phyloP scores from a whole-genome alignment of 2,797 vertebrate species.

The Acanthornis magna region DNA sequence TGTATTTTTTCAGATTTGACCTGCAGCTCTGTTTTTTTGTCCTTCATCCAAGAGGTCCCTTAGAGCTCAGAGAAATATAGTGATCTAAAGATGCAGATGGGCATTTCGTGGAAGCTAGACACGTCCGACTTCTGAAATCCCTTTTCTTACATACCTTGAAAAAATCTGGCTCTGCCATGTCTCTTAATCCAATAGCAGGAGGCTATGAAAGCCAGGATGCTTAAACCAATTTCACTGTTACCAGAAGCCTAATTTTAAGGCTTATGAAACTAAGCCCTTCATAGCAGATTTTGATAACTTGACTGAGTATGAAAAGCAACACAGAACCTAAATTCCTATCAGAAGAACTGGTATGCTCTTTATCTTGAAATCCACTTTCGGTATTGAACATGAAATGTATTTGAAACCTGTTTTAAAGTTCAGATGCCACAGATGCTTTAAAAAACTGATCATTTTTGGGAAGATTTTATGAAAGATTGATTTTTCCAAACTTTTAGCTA shows the following conservation, averaged over 20 bases:
- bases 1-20: neutral
- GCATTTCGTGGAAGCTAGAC: neutral
- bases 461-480: neutral
- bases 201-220: neutral
- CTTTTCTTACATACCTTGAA: neutral
- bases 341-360: neutral
- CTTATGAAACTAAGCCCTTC: neutral
- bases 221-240: neutral
- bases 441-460: neutral
- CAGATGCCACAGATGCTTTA: neutral
- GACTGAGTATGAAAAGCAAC: neutral
- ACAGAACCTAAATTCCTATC: neutral
- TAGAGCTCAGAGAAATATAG: neutral
- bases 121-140: neutral
- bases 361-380: neutral
- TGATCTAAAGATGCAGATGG: neutral
- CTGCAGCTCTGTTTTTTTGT: neutral
- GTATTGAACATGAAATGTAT: neutral
- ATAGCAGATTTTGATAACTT: neutral
- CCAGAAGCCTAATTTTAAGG: neutral
- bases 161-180: neutral
- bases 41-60: neutral
- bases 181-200: neutral
- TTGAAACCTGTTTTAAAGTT: neutral
- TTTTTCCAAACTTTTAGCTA: neutral